Base-by-base conservation (phyloP, 2,113 vertebrate species). In the Planiliza haematocheilus region DNA sequence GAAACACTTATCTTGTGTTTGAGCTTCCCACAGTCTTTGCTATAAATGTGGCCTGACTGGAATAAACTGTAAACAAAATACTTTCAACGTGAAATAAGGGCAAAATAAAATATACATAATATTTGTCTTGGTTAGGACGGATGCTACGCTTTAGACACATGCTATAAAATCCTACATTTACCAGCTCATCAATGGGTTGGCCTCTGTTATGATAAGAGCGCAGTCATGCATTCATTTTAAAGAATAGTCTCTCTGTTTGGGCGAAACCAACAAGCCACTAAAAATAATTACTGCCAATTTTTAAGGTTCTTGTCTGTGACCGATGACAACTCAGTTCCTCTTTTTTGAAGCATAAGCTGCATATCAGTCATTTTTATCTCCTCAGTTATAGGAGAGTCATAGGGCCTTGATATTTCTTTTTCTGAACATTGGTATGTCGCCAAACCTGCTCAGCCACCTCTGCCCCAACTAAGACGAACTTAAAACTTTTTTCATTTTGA, bases 371-470 rank as follows among this genome's bases (percentile, higher is more conserved):
- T n/a, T n/a, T n/a, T n/a, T n/a, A n/a, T n/a, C n/a, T n/a, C n/a
- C n/a, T n/a, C n/a, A n/a, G n/a, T n/a, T n/a, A n/a, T n/a, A n/a
- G n/a, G n/a, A n/a, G n/a, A n/a, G n/a, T n/a, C n/a, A n/a, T n/a
- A 30, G 3, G 24, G 16, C 13, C 49, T 36, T 58, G 45, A 41
- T 14, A 77, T 66, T 79, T 70, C 61, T 11, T 50, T 78, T 85
- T 84, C 5, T 7, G 36, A 42, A 49, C 18, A 48, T 7, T 13
- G 8, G 0, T 16, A 78, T 65, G 74, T 59, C 30, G 76, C 59
- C 67, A 48, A 56, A 86, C 38, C 72, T 76, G 88, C 58, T 82
- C 13, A 7, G 12, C 50, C 16, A 52, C 68, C 34, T 34, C 34
- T 8, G 1, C 5, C 0, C 48, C 20, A 39, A 21, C 13, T 1